Conservation (phyloP, 2,888 invertebrate species). For the Synergus laeviventris region DNA sequence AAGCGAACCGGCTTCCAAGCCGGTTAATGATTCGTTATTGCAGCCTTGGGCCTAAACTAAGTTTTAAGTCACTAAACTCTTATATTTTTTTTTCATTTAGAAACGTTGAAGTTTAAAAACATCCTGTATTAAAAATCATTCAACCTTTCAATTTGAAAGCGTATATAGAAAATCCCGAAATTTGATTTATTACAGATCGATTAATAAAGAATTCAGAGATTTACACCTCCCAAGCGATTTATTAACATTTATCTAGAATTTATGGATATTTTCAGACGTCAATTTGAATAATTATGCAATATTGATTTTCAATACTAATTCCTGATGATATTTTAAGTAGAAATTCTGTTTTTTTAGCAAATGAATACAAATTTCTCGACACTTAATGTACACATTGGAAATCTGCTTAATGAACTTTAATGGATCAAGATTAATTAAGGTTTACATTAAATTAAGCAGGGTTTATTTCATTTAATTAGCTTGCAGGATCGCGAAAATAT, state of each 20-base stretch:
- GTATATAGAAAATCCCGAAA: not conserved
- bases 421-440: not conserved
- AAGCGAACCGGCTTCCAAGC: conserved; percentile 13
- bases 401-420: not conserved
- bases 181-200: not conserved
- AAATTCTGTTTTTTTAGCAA: not conserved
- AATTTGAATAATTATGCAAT: not conserved
- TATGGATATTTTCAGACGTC: not conserved
- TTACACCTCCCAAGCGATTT: not conserved
- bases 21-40: conserved; percentile 27
- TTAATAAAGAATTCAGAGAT: not conserved
- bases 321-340: not conserved
- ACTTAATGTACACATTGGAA: too few relatives aligned
- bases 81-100: not conserved
- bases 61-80: not conserved
- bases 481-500: not conserved
- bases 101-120: not conserved
- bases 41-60: conserved; percentile 2
- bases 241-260: not conserved
- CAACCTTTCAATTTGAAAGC: not conserved
- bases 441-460: too few relatives aligned
- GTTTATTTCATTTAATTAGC: too few relatives aligned
- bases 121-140: not conserved
- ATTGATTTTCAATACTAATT: too few relatives aligned
- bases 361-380: too few relatives aligned